Base-by-base conservation (phyloP, 2,888 invertebrate genomes). In the Ochropleura plecta region DNA sequence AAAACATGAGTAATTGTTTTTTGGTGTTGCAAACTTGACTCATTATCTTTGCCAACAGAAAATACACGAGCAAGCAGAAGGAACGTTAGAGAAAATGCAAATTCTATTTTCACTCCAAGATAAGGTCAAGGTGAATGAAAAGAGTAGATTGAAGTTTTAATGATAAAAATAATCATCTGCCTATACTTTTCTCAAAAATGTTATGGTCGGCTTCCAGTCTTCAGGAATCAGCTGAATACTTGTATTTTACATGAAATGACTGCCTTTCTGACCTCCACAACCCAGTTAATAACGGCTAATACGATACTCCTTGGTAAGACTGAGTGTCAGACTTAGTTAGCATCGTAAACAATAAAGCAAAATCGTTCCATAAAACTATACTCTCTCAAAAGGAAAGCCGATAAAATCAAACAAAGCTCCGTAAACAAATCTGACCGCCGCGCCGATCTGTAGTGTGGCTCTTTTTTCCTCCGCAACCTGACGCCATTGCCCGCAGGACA, bases 401-500 rank as follows among this genome's bases (percentile, higher is more conserved):
- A 79, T 79, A 70, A 82, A 86, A 76, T 71, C 63, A 62, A 78
- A 81, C 79, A 82, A 83, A 85, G 73, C 74, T 80, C 75, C 74
- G 87, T 86, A 88, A 90, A 90, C 85, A 90, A 89, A 90, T 91
- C 88, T 85, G 81, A 78, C 79, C 78, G 83, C n/a, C 62, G 81
- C 78, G 83, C n/a, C 62, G 81, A 87, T 88, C 76, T 62, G 74
- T 76, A 76, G 74, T 76, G 68, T 76, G 74, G 73, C 77, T 70
- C 69, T 84, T 91, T 92, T 93, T 92, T 89, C 53, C 83, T 80
- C 79, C 79, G 89, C 86, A 90, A 90, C 88, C 79, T 87, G 85
- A 79, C 48, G 55, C 88, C n/a, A 18, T 42, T 91, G 93, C 92
- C 88, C 87, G 77, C 89, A 91, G 93, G 92, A 94, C 96, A 96